Base-by-base conservation (phyloP, 2,113 vertebrate genomes). In the Nothocercus julius region DNA sequence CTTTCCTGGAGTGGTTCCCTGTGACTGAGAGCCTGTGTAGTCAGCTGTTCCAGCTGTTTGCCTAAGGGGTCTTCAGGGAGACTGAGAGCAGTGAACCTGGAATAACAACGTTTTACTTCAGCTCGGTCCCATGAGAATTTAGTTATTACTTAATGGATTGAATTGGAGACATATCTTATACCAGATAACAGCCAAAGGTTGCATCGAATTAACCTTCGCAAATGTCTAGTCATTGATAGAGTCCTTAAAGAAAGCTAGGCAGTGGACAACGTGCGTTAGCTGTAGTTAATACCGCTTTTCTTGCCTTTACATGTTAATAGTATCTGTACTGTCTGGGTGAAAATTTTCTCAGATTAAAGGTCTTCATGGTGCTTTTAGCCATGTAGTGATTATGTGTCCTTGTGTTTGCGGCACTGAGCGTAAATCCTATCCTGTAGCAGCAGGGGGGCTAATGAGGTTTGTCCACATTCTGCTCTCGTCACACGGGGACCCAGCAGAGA, bases 111-210 rank as follows among this genome's bases (percentile, higher is more conserved):
- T 97, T 95, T 97, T 94, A 97, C 97, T 98, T 97, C 96, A 97
- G 96, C 88, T 94, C 67, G 67, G 87, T 88, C 96, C 95, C 96
- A 80, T 49, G 97, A 97, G 98, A 97, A 95, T 96, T 89, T 56
- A 93, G 94, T 97, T 94, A 97, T 97, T 97, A 97, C 96, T 98
- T 97, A 98, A 97, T 97, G 97, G 96, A 97, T 97, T 97, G 94
- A 95, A 96, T 96, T 96, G 94, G 96, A 28, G 91, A 93, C 92
- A 93, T 92, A 94, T 70, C 95, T 95, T 97, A 84, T 95, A 97
- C 96, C 97, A 97, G 98, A 97, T 96, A 97, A 96, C 97, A 97
- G 97, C 97, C 87, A 93, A 97, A 97, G 98, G 96, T 97, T 98
- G 98, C 97, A 94, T 97, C 98, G 98, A 98, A 98, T 98, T 98